Evolutionary conservation across 2,888 invertebrate species (phyloP).

Genomic region (Lasioglossum oenotherae): DNA sequence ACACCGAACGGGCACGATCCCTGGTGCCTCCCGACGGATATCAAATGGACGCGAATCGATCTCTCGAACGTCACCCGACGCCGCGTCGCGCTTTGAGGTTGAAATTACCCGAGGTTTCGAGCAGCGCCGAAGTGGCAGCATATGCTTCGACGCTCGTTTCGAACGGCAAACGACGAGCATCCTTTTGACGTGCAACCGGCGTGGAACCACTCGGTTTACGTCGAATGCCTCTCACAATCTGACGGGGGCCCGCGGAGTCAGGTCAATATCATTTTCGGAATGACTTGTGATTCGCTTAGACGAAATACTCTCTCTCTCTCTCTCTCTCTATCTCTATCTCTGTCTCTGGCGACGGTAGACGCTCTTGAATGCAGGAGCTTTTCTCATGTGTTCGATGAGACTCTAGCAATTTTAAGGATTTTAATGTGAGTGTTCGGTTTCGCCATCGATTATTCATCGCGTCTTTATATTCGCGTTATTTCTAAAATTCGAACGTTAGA

Average conservation of each 20-base stretch:
- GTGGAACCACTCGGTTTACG: constrained; percentile 39
- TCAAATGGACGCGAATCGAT: constrained; percentile 44
- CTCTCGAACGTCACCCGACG: constrained; percentile 24
- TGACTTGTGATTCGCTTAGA: not conserved
- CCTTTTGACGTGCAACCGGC: constrained; percentile 47
- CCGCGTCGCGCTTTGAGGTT: constrained; percentile 40
- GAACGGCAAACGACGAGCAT: constrained; percentile 40
- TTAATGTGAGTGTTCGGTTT: no score
- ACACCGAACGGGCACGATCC: not conserved
- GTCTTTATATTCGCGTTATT: no score
- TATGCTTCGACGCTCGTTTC: constrained; percentile 34
- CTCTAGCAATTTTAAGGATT: not conserved
- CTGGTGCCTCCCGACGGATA: constrained; percentile 11
- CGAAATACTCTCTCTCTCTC: not conserved
- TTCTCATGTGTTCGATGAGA: not conserved
- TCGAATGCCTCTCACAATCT: constrained; percentile 35
- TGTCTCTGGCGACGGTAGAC: no score
- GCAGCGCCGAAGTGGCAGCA: constrained; percentile 33
- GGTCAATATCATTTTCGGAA: constrained; percentile 38
- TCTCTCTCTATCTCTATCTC: no score
- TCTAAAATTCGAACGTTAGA: no score
- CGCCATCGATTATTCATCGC: no score
- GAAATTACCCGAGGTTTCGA: constrained; percentile 51
- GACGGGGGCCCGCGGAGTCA: not conserved
- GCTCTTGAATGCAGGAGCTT: no score